Evolutionary conservation across 30 jellyfish, hydroid and myxozoan species (phyloP).

Genomic region (Pseudorhiza aurosa): DNA sequence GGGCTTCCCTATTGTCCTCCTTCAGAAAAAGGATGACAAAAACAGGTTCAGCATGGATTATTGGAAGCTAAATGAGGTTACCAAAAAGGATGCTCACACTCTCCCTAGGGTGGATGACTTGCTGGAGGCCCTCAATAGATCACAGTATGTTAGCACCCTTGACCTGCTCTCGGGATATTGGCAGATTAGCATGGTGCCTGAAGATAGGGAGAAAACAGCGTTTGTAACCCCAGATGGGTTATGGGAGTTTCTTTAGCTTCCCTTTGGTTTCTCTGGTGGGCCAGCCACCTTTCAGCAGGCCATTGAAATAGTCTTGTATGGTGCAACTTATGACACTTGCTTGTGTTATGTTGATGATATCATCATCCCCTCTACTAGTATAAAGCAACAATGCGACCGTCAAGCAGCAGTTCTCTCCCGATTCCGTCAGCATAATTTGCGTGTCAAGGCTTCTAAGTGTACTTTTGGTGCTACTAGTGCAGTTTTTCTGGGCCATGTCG

Average conservation of each 20-base stretch:
- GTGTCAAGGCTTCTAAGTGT: conserved; percentile 52
- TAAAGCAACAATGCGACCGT: conserved; percentile 34
- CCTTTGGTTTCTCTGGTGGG: conserved; percentile 71
- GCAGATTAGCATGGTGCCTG: conserved; percentile 37
- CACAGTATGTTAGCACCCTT: conserved; percentile 39
- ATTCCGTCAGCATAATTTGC: conserved; percentile 37
- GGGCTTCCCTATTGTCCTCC: conserved; percentile 67
- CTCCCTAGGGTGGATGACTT: conserved; percentile 66
- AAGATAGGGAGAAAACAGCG: conserved; percentile 60
- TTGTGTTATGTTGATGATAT: conserved; percentile 70
- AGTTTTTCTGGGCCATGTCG: conserved; percentile 34
- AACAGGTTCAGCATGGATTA: conserved; percentile 42
- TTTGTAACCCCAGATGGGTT: conserved; percentile 42
- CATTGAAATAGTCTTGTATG: conserved; percentile 60
- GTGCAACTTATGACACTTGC: conserved; percentile 46
- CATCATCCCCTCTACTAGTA: conserved; percentile 7
- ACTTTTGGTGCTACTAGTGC: conserved; percentile 43
- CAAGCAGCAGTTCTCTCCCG: conserved; percentile 23
- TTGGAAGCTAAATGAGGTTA: conserved; percentile 48
- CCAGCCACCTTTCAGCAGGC: conserved; percentile 67
- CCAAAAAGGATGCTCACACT: conserved; percentile 58
- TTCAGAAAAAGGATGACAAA: conserved; percentile 49
- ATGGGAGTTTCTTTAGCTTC: conserved; percentile 50
- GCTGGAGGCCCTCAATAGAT: conserved; percentile 53
- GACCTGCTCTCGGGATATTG: conserved; percentile 61